These are phyloP conservation scores for Sphinx pinastri DNA, from an alignment of 2,888 invertebrate genomes.

Conservation along the genomic window DNA sequence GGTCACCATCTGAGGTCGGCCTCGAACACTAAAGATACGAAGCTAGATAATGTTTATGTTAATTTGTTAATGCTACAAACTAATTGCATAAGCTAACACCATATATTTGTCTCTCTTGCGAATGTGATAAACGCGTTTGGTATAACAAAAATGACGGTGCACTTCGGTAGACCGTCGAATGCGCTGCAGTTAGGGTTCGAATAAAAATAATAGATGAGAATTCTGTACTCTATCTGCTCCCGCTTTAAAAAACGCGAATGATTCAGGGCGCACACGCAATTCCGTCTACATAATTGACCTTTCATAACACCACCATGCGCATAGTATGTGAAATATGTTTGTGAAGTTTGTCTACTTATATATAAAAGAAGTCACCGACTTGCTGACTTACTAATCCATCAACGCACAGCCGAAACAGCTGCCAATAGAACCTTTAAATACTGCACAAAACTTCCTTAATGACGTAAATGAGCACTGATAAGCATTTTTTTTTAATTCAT, in stretches of 20 bases:
- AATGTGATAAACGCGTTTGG: background rate
- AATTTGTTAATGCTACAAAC: constrained; percentile 14
- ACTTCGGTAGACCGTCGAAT: no score
- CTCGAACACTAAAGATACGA: constrained; percentile 22
- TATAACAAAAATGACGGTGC: background rate
- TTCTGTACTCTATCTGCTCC: background rate
- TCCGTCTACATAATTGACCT: background rate
- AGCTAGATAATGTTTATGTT: constrained; percentile 16
- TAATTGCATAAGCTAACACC: constrained; percentile 14
- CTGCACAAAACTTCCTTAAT: no score
- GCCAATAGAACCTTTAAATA: no score
- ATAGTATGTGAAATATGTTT: background rate
- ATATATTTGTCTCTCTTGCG: background rate
- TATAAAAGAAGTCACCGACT: no score
- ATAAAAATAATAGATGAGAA: background rate
- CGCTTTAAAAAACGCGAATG: constrained; percentile 3
- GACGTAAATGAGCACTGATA: no score
- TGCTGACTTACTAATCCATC: no score
- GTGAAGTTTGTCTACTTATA: no score
- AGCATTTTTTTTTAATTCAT: no score
- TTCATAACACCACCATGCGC: background rate
- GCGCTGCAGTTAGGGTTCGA: background rate
- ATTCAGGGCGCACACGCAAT: background rate
- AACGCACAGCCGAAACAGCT: no score
- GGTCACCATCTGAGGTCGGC: constrained; percentile 19